Base-by-base conservation (phyloP, 1,140 invertebrate species). In the Habropoda laboriosa region DNA sequence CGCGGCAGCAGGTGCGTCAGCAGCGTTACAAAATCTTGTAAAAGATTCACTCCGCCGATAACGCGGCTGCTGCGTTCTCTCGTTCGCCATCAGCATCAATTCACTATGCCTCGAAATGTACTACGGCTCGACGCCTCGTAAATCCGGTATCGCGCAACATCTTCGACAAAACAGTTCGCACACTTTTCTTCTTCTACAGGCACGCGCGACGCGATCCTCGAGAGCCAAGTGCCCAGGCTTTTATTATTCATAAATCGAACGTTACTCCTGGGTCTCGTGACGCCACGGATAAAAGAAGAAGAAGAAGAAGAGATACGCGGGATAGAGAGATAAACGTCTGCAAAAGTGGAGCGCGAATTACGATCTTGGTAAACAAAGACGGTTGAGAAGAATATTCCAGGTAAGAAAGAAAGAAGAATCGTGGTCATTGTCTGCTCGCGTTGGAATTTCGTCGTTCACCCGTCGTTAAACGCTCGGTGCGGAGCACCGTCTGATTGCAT, bases 171-270 rank as follows among this genome's bases (percentile, higher is more conserved):
- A 6, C 7, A 64, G 13, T 5, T 0, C 16, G 7, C 7, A 18
- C 47, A 21, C 47, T 7, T 64, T 27, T 24, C 24, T 7, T 27
- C 3, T 27, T 40, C 38, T 40, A 18, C 10, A n/a, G 16, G 4
- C 47, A n/a, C n/a, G n/a, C 6, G 21, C 57, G 13, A 42, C 8
- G 2, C 16, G 40, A 21, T 45, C 21, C 16, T 21, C 58, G 58
- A 21, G 3, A 32, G 27, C 13, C 55, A 13, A 30, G 55, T 18
- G 30, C 18, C 32, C 12, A 16, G 3, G 21, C 13, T 73, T 61
- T 60, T 73, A 47, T 73, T 45, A 30, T 45, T 58, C 70, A 40
- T 55, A 53, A 51, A 32, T 67, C 30, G 4, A 35, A 8, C 3
- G 10, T n/a, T 16, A 3, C 5, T 8, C 53, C 5, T 24, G 24